Evolutionary conservation across 1,140 invertebrate genomes (phyloP), one percentile per base, ranked within the genome.

Genomic region (roundworm (Caenorhabditis elegans)): DNA sequence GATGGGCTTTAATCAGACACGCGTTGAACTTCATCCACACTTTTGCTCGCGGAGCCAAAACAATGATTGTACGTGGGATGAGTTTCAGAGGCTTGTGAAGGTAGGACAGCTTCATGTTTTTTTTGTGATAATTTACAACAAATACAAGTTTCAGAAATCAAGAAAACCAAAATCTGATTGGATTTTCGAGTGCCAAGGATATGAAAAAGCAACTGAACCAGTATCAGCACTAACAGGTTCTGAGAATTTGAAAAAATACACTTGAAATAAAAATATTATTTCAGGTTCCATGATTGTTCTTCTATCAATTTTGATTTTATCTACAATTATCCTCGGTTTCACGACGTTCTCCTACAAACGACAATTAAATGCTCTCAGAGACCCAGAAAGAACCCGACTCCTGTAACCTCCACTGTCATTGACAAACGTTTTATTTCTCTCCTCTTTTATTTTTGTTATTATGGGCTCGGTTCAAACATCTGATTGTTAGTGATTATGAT

Each of bases 401-500:
- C 17, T 70, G 2, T 70, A 70, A 70, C 4, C 26, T 1, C 34
- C 10, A 1, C 3, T 70, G 60, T 39, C 60, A 70, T 39, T 34
- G 34, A 70, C 60, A 70, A 70, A 70, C 60, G 36, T 13, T 70
- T 70, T 39, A 70, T 70, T 70, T 70, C 60, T 70, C 60, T 70
- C 15, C 15, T 15, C 39, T 43, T 8, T 65, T 1, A 53, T 53
- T 53, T 70, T 70, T 36, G 60, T 70, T 70, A 70, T 70, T 70
- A 70, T 70, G 60, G 60, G 34, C 8, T 39, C 10, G 34, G 60
- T 39, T 24, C 79, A 43, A 39, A 70, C 34, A 46, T 43, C 31
- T 43, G 79, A 80, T 28, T 70, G 60, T 70, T 26, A 31, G 60
- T 70, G 60, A 70, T 70, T 70, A 70, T 70, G 31, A 70, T 70